Conservation (phyloP, 2,797 vertebrate species). For the Peromyscus aztecus region DNA sequence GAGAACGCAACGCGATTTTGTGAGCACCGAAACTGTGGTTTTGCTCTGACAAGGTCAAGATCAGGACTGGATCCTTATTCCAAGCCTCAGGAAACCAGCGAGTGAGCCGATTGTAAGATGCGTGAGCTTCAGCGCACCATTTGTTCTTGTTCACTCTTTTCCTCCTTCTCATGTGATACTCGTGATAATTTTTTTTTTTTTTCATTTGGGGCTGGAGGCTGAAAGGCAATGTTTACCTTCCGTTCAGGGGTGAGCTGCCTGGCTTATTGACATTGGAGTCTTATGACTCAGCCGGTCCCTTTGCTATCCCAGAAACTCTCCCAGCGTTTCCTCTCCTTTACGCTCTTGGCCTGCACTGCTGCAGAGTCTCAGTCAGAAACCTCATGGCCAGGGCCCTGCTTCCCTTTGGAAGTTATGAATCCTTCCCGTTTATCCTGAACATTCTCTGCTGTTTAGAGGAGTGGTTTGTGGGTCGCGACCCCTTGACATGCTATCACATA, state of each 20-base stretch:
- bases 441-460: neutral
- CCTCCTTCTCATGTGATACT: neutral
- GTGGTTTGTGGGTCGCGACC: neutral
- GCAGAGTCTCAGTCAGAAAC: neutral
- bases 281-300: neutral
- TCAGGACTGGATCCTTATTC: neutral
- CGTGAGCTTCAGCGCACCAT: neutral
- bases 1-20: neutral
- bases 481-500: neutral
- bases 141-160: neutral
- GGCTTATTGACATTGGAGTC: neutral
- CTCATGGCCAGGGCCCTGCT: neutral
- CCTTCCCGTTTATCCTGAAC: neutral
- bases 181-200: neutral
- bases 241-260: neutral
- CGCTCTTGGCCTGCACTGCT: fast-evolving
- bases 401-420: neutral
- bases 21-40: neutral
- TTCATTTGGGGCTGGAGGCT: neutral
- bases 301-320: neutral
- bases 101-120: neutral
- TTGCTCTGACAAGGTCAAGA: neutral
- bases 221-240: neutral
- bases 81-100: neutral
- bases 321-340: neutral